Conservation (phyloP, 2,113 vertebrate species). For the Trogon melanurus region DNA sequence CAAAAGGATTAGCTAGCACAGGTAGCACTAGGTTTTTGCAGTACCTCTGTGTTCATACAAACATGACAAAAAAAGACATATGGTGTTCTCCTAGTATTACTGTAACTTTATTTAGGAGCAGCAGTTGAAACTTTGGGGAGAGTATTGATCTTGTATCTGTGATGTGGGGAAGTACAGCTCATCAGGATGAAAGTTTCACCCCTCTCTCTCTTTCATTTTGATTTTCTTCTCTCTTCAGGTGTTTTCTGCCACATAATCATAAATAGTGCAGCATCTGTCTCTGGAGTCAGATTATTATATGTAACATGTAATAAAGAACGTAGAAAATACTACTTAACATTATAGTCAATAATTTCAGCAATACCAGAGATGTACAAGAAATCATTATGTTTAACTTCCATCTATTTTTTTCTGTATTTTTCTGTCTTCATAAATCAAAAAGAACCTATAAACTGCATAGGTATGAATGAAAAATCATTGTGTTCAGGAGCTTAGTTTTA, state of each 20-base stretch:
- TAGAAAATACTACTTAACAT: neutral
- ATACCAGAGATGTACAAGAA: neutral
- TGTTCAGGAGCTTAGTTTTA: neutral
- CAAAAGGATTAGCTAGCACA: neutral
- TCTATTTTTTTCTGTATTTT: neutral
- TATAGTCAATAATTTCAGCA: neutral
- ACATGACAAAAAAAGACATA: neutral
- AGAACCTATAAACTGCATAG: neutral
- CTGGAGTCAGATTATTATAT: neutral
- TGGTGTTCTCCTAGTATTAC: neutral
- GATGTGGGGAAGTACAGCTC: neutral
- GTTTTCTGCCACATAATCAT: neutral
- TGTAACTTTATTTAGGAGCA: neutral
- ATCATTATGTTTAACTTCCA: neutral
- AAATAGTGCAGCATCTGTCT: neutral
- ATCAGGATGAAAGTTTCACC: neutral
- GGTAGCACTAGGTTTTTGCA: neutral
- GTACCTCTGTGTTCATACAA: neutral
- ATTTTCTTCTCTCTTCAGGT: neutral
- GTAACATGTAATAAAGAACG: neutral
- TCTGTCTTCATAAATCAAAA: neutral
- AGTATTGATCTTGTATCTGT: neutral
- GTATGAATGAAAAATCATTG: neutral
- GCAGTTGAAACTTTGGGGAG: neutral
- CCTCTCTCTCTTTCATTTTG: neutral